Percentiles rank a stretch among this genome's conserved stretches.
phyloP scores from a whole-genome alignment of 2,797 vertebrate genomes.

The Acanthurus tractus region DNA sequence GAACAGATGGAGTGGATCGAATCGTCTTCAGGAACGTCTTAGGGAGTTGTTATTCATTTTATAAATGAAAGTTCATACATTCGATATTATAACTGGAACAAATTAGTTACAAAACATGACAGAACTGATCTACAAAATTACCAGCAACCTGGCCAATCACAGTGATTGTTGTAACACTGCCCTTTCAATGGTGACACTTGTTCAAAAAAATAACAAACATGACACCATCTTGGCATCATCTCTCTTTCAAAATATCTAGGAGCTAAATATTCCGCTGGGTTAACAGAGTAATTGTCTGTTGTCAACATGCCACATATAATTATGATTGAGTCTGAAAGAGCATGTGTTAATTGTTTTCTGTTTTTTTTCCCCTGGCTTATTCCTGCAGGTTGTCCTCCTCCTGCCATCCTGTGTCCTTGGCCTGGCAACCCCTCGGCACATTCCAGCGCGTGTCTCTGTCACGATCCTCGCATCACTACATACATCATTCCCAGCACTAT shows the following conservation, averaged over 20 bases:
- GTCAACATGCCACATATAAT: constrained; percentile 88
- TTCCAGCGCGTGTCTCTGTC: constrained; percentile 85
- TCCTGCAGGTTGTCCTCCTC: constrained; percentile 50
- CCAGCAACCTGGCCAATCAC: not conserved
- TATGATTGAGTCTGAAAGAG: constrained; percentile 83
- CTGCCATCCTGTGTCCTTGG: constrained; percentile 82
- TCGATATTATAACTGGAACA: not conserved
- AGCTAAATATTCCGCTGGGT: constrained; percentile 85
- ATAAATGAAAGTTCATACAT: not conserved
- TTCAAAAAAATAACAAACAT: constrained; percentile 52
- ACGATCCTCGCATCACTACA: constrained; percentile 83
- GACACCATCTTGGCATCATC: constrained; percentile 48
- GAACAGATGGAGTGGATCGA: constrained; percentile 41
- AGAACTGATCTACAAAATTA: not conserved
- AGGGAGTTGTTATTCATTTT: constrained; percentile 21
- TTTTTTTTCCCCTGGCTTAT: constrained; percentile 82
- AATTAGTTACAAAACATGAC: not conserved
- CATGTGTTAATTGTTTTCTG: constrained; percentile 85
- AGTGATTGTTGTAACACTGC: constrained; percentile 24
- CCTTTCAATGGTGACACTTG: constrained; percentile 44
- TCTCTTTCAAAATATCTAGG: constrained; percentile 83
- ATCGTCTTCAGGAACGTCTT: constrained; percentile 33
- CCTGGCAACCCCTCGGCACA: constrained; percentile 73
- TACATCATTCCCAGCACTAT: constrained; percentile 84
- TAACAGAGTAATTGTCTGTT: constrained; percentile 88